Evolutionary conservation across 2,888 invertebrate genomes (phyloP).

Genomic region (Tillus elongatus): DNA sequence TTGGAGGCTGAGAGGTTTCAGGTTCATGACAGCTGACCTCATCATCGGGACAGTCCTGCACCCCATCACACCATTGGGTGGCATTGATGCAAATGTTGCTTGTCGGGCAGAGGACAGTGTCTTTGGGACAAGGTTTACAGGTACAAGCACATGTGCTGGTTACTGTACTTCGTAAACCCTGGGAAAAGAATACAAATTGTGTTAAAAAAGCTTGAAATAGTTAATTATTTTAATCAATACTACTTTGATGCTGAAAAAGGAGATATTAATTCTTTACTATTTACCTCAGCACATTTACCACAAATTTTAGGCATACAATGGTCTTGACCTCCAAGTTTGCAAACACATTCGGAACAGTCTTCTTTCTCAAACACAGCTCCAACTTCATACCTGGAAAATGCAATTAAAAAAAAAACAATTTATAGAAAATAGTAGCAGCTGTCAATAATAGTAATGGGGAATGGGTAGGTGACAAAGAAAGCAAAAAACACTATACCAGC

Average conservation of each 20-base stretch:
- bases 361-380: constrained; percentile 61
- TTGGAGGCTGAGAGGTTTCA: constrained; percentile 5
- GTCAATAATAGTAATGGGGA: no score
- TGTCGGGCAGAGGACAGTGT: constrained; percentile 60
- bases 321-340: constrained; percentile 63
- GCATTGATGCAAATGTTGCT: constrained; percentile 63
- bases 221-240: background rate
- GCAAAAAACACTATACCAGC: no score
- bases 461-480: no score
- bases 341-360: constrained; percentile 71
- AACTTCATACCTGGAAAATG: constrained; percentile 53
- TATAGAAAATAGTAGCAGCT: no score
- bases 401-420: constrained; percentile 14
- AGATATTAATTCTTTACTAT: no score
- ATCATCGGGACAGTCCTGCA: constrained; percentile 75
- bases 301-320: constrained; percentile 63
- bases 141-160: constrained; percentile 59
- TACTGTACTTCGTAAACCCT: constrained; percentile 51
- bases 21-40: constrained; percentile 55
- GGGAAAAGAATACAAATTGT: constrained; percentile 10
- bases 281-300: constrained; percentile 51
- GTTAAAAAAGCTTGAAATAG: background rate
- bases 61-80: constrained; percentile 70
- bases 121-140: constrained; percentile 63
- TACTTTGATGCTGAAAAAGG: no score